These are phyloP conservation scores for Otis tarda DNA, from an alignment of 2,113 vertebrate species.

Conservation along the genomic window DNA sequence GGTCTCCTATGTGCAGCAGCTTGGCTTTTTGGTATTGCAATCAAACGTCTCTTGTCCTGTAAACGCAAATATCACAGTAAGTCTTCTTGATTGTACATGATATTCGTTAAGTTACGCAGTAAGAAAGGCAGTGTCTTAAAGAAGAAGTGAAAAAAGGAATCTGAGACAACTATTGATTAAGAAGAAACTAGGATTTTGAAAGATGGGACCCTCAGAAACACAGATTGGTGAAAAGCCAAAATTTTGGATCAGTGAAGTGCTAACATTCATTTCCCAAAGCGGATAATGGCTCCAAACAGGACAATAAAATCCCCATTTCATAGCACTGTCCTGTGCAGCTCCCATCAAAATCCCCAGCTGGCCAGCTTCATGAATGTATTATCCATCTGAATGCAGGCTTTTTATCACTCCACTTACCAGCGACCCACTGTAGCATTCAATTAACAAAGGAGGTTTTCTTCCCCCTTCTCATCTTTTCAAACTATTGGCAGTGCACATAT, in stretches of 20 bases:
- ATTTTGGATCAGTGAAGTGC: not conserved
- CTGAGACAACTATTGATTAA: not conserved
- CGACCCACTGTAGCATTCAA: not conserved
- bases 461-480: not conserved
- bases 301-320: not conserved
- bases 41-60: not conserved
- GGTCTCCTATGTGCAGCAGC: not conserved
- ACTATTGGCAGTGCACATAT: not conserved
- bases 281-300: not conserved
- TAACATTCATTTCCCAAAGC: not conserved
- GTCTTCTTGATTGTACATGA: not conserved
- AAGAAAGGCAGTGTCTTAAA: constrained; percentile 36
- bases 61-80: not conserved
- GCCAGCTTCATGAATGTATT: not conserved
- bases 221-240: not conserved
- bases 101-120: not conserved
- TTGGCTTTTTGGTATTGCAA: constrained; percentile 22
- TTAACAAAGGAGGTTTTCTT: not conserved
- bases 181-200: not conserved
- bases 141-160: not conserved
- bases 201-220: not conserved
- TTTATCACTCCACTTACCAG: not conserved
- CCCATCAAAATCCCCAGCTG: not conserved
- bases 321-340: not conserved
- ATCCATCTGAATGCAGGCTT: not conserved